A percentile compares a stretch with the other conserved stretches of the same genome.
Conservation (phyloP, 2,113 vertebrate genomes). For the Triplophysa rosa region DNA sequence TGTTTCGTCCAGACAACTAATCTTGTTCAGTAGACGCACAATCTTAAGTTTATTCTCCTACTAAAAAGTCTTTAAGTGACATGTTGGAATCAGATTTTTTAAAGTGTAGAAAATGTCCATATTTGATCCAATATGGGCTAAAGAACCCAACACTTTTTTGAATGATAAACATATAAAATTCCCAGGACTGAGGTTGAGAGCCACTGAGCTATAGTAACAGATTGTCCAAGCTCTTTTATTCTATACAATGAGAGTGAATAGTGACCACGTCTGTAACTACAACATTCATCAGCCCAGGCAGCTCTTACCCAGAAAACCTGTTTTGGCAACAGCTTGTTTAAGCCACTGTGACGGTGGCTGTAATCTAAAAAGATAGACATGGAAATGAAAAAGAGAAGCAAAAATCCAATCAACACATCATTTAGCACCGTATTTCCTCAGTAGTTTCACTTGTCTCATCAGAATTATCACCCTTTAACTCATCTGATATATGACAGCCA, state of each 20-base stretch:
- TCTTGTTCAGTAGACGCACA: no score
- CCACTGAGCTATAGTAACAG: no score
- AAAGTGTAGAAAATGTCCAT: no score
- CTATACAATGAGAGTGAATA: not conserved
- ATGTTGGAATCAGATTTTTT: no score
- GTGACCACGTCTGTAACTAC: constrained; percentile 21
- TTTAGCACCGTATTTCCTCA: constrained; percentile 6
- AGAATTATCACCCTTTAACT: constrained; percentile 32
- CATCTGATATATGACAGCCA: constrained; percentile 19
- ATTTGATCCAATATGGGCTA: no score
- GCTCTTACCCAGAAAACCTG: constrained; percentile 16
- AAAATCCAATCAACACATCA: constrained; percentile 3
- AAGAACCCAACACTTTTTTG: no score
- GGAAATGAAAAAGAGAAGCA: not conserved
- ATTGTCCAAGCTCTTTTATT: no score
- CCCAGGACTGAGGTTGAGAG: no score
- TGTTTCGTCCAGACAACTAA: no score
- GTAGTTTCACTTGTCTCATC: not conserved
- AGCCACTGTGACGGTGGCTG: not conserved
- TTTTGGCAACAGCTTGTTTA: constrained; percentile 13
- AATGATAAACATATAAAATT: no score
- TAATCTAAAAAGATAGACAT: not conserved
- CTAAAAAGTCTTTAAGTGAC: no score
- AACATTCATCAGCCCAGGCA: constrained; percentile 22
- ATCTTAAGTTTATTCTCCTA: no score